phyloP scores from a whole-genome alignment of 1,140 invertebrate species.

The Geopemphigus sp. region DNA sequence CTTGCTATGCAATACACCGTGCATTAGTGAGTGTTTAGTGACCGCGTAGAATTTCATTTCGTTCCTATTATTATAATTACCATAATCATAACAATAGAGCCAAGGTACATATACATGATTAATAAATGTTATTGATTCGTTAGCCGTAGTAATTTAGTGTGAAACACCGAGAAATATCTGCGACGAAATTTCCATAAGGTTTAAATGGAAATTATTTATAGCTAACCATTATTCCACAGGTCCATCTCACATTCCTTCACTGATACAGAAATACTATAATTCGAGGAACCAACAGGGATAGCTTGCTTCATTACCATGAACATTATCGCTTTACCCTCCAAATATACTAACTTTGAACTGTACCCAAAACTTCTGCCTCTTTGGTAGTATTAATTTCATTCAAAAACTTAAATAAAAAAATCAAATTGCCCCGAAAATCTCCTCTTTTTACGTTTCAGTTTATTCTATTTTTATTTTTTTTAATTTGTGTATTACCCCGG shows the following conservation, averaged over 20 bases:
- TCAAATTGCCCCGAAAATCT: constrained; percentile 16
- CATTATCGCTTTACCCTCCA: constrained; percentile 29
- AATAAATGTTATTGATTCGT: neutral
- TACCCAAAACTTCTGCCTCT: constrained; percentile 30
- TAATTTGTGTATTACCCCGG: constrained; percentile 18
- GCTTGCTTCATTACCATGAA: constrained; percentile 37
- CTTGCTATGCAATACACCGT: no score
- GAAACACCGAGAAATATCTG: neutral
- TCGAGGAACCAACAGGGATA: constrained; percentile 35
- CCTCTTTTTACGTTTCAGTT: constrained; percentile 26
- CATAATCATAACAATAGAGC: neutral
- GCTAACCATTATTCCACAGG: constrained; percentile 31
- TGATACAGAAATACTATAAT: constrained; percentile 1
- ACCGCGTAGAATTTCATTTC: neutral
- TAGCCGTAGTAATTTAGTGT: constrained; percentile 5
- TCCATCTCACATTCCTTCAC: constrained; percentile 13
- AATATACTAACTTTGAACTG: constrained; percentile 40
- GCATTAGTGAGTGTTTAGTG: neutral
- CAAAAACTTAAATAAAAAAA: constrained; percentile 43
- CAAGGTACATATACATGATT: neutral
- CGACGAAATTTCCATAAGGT: constrained; percentile 39
- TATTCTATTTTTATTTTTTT: constrained; percentile 43
- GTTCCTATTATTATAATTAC: neutral
- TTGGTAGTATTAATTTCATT: constrained; percentile 41
- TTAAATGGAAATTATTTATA: constrained; percentile 41